Base-by-base conservation (phyloP, 1,140 invertebrate genomes). In the Drosophila pachea region DNA sequence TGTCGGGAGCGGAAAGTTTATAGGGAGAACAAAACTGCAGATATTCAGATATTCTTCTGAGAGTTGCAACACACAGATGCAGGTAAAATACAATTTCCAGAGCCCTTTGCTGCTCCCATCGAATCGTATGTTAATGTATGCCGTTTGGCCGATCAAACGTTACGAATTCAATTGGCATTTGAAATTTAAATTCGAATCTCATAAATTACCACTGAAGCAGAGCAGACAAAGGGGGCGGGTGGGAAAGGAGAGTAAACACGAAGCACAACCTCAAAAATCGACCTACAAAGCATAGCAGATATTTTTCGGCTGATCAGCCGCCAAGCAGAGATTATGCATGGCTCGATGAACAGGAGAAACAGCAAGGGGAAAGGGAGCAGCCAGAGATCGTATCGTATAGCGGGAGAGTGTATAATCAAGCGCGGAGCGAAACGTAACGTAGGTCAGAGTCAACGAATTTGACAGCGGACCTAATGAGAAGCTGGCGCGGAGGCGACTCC, bases 381-480 rank as follows among this genome's bases (percentile, higher is more conserved):
- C 48, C 11, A 12, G 38, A 67, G 55, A 35, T 52, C 31, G 12
- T 16, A 45, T 45, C 43, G 55, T 22, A 22, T 22, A 22, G 29
- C 31, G 53, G 29, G 42, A 66, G 63, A 70, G 54, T 70, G 33
- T 72, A 69, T 82, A 82, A 82, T 82, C 72, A 82, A 74, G 76
- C 78, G 64, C 40, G 63, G 54, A 83, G 68, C 72, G 68, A 68
- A 74, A 75, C 72, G 71, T 82, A 74, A 68, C 78, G 68, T 82
- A 84, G 78, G 78, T 82, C 78, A 82, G 76, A 82, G 79, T 61
- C 76, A 68, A 67, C 61, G 63, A 47, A 72, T 49, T 73, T 77
- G 73, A 74, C 67, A 71, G 68, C 68, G 59, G 29, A 2, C 29
- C 50, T 62, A 71, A 59, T 66, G 63, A 66, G 32, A 32, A 58